Base-by-base conservation (phyloP, 2,113 vertebrate genomes). In the Pipa parva region DNA sequence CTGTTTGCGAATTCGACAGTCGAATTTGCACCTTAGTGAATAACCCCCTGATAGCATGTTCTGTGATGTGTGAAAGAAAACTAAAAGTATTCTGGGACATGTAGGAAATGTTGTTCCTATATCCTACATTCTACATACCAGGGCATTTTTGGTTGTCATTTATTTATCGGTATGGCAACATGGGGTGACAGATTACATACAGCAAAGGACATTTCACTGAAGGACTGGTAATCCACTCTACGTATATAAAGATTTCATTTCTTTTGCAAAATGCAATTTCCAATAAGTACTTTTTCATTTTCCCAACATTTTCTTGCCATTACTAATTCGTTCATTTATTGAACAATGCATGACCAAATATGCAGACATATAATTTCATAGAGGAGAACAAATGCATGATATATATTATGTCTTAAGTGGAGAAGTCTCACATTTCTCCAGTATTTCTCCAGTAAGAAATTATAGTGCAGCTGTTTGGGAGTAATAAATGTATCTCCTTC, bases 401-500 rank as follows among this genome's bases (percentile, higher is more conserved):
- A 59, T 51, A 28, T 36, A 68, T 51, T 67, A 17, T 18, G 50
- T 68, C 46, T 67, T 3, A 33, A 67, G 54, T 58, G 45, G 6
- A 18, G 36, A 27, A 45, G 27, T 11, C 39, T 61, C 26, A 20
- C 7, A 29, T 59, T 28, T 50, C 45, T 17, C 18, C 22, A 8
- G 22, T n/a, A n/a, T n/a, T n/a, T n/a, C 49, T 59, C 58, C 42
- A 42, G 56, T 51, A 50, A 22, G 31, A 68, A 68, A 31, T 42
- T 29, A 60, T 60, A 46, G 22, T 48, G 31, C 65, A 60, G 65
- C 56, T 59, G 46, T 60, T 68, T 20, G 22, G 46, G 20, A 27
- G 46, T n/a, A n/a, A n/a, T n/a, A 61, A 51, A 67, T 20, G 18
- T 37, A 59, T 68, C 59, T 68, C 24, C 18, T 68, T 68, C 56